Evolutionary conservation across 2,797 vertebrate genomes (phyloP).

Genomic region (Aldrovandia affinis): DNA sequence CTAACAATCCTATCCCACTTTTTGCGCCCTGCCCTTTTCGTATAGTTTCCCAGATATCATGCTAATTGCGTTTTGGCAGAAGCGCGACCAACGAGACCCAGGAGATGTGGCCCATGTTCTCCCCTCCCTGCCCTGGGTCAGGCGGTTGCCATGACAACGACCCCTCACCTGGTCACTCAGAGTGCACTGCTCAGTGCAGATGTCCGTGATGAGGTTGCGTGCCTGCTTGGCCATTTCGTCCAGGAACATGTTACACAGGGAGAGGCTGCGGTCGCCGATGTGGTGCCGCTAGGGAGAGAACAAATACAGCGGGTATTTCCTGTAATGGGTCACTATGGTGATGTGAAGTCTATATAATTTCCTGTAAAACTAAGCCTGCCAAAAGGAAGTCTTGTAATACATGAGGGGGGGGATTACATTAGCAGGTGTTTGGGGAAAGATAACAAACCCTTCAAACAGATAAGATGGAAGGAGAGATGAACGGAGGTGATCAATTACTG

Average conservation of each 20-base stretch:
- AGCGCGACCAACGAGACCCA: neutral
- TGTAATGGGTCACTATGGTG: neutral
- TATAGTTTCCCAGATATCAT: neutral
- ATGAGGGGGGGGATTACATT: neutral
- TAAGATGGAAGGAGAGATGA: neutral
- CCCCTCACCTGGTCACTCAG: constrained; percentile 91
- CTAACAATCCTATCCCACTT: neutral
- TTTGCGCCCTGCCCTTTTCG: neutral
- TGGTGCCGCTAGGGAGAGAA: constrained; percentile 85
- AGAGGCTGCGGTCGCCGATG: constrained; percentile 97
- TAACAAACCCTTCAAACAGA: neutral
- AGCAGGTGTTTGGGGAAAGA: neutral
- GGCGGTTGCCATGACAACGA: neutral
- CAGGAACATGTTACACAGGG: constrained; percentile 98
- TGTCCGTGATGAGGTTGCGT: constrained; percentile 96
- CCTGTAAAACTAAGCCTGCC: neutral
- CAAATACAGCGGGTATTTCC: neutral
- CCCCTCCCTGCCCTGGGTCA: neutral
- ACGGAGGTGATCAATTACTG: neutral
- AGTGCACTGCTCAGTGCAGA: constrained; percentile 97
- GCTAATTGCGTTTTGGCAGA: neutral
- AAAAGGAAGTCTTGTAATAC: neutral
- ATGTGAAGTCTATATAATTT: neutral
- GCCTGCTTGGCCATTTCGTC: constrained; percentile 99
- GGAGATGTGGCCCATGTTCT: neutral